These are phyloP conservation scores for Chaenocephalus aceratus DNA, from an alignment of 2,113 vertebrate genomes.

Conservation along the genomic window DNA sequence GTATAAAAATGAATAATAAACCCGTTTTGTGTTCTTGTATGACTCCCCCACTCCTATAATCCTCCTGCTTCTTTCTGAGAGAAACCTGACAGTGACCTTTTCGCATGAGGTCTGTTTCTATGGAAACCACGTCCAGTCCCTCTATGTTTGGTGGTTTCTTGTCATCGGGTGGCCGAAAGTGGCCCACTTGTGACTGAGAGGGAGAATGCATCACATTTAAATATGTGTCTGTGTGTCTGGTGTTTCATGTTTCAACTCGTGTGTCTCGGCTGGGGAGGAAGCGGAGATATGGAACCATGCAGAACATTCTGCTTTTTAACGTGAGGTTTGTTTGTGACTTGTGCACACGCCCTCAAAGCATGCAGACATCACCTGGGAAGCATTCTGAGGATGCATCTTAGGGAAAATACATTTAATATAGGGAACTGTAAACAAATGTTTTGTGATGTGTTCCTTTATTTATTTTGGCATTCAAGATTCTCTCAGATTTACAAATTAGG, in stretches of 20 bases:
- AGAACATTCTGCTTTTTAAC: background rate
- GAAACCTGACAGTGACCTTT: conserved; percentile 86
- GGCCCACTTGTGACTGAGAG: conserved; percentile 57
- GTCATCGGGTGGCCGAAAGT: conserved; percentile 60
- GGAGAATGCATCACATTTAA: conserved; percentile 46
- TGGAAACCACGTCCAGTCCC: conserved; percentile 80
- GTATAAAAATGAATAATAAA: conserved; percentile 77
- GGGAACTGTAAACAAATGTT: background rate
- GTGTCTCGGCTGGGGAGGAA: background rate
- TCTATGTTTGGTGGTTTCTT: conserved; percentile 66
- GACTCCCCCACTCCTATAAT: conserved; percentile 75
- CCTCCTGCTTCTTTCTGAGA: conserved; percentile 78
- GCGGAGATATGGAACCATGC: background rate
- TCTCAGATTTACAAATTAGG: too few species aligned
- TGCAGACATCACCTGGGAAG: background rate
- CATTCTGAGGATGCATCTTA: background rate
- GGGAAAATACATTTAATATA: background rate
- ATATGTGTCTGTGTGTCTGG: conserved; percentile 10
- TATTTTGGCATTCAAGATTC: too few species aligned
- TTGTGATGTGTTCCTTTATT: background rate
- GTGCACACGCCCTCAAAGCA: background rate
- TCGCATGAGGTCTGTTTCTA: conserved; percentile 84
- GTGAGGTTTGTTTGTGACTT: background rate
- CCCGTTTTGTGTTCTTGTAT: conserved; percentile 70
- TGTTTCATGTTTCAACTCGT: conserved; percentile 1